These are phyloP conservation scores for Sebastes fasciatus DNA, from an alignment of 2,113 vertebrate species.

Conservation along the genomic window DNA sequence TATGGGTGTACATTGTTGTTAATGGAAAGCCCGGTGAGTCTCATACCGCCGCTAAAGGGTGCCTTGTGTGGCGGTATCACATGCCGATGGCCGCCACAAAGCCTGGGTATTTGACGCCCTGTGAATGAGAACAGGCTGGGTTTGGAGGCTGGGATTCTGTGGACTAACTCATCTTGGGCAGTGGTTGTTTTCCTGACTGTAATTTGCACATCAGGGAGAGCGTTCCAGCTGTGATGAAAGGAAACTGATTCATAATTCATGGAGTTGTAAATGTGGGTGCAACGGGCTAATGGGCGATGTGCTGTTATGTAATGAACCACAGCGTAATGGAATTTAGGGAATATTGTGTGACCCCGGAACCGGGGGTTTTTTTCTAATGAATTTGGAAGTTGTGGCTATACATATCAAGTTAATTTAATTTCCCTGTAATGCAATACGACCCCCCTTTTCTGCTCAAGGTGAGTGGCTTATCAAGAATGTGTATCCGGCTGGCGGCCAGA, in stretches of 20 bases:
- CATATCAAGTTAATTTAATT: constrained; percentile 46
- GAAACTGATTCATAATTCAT: constrained; percentile 79
- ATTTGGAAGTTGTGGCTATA: constrained; percentile 29
- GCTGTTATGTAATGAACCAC: constrained; percentile 73
- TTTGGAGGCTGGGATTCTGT: constrained; percentile 7
- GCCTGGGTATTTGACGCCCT: no score
- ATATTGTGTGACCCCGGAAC: constrained; percentile 54
- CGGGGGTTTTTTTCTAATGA: constrained; percentile 46
- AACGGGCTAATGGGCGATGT: constrained; percentile 70
- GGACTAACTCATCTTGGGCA: constrained; percentile 30
- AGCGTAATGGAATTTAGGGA: constrained; percentile 68
- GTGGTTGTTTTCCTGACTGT: constrained; percentile 63
- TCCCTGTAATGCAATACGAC: constrained; percentile 13
- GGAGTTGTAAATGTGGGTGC: constrained; percentile 73
- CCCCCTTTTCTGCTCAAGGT: constrained; percentile 21
- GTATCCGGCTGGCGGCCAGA: background rate
- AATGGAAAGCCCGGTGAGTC: no score
- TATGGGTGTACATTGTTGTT: no score
- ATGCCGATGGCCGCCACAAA: no score
- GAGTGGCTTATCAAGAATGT: constrained; percentile 8
- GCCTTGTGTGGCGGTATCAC: no score
- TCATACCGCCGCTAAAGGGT: no score
- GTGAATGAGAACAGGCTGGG: background rate
- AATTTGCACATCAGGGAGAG: constrained; percentile 76
- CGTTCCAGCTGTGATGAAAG: constrained; percentile 79